phyloP scores from a whole-genome alignment of 2,797 vertebrate species.

The Echiichthys vipera region DNA sequence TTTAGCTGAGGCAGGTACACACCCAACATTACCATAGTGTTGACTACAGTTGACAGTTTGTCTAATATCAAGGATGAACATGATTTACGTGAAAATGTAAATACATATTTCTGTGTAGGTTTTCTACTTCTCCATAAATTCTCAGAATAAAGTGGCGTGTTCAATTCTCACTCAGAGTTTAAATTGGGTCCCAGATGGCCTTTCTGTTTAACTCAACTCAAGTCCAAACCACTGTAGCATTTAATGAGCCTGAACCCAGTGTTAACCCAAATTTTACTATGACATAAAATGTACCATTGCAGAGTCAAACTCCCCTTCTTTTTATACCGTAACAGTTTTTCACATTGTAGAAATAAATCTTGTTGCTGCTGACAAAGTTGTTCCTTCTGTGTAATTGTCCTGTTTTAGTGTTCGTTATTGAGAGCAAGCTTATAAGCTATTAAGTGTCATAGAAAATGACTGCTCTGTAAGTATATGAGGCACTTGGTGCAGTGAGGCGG shows the following conservation, averaged over 20 bases:
- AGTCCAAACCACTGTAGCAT: conserved; percentile 38
- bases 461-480: not conserved
- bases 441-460: conserved; percentile 30
- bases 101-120: not conserved
- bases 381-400: conserved; percentile 23
- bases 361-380: conserved; percentile 29
- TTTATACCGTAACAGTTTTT: conserved; percentile 3
- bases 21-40: not conserved
- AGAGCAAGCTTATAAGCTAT: conserved; percentile 3
- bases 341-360: conserved; percentile 18
- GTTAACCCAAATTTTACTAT: conserved; percentile 36
- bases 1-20: not conserved
- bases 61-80: not conserved
- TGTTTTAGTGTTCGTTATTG: conserved; percentile 13
- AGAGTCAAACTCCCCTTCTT: conserved; percentile 10
- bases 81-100: not conserved
- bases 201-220: conserved; percentile 29
- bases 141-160: too few species aligned
- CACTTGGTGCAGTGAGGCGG: not conserved
- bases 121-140: not conserved
- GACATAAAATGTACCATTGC: conserved; percentile 30
- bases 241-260: conserved; percentile 52
- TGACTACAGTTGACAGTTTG: not conserved
- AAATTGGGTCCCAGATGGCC: not conserved
- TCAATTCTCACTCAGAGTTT: too few species aligned